Evolutionary conservation across 2,888 invertebrate genomes (phyloP).

Genomic region (Coleophora flavipennella): DNA sequence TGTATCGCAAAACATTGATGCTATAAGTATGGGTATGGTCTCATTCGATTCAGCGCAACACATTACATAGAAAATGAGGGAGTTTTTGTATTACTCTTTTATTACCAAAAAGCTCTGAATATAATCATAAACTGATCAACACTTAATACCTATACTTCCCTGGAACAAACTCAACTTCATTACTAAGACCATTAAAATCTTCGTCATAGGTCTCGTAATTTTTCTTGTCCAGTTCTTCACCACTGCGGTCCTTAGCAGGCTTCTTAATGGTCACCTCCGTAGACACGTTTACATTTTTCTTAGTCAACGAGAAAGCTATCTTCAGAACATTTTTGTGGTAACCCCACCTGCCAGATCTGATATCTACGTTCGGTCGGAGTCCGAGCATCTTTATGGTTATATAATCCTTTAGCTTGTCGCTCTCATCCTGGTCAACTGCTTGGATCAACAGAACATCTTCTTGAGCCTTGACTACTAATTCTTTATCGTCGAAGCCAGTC

Average conservation of each 20-base stretch:
- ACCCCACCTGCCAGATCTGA: conserved; percentile 42
- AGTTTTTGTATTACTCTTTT: too few species aligned
- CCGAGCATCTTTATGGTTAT: conserved; percentile 36
- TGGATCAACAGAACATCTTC: conserved; percentile 49
- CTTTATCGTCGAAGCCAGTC: conserved; percentile 40
- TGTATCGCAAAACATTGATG: too few species aligned
- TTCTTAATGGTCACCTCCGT: conserved; percentile 10
- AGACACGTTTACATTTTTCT: conserved; percentile 8
- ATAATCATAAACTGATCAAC: too few species aligned
- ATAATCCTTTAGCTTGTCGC: conserved; percentile 25
- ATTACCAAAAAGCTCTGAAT: too few species aligned
- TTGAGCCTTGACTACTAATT: conserved; percentile 50
- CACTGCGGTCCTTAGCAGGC: conserved; percentile 16
- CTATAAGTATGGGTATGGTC: too few species aligned
- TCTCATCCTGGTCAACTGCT: conserved; percentile 29
- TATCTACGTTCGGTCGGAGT: conserved; percentile 36
- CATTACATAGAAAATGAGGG: too few species aligned
- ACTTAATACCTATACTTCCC: conserved; percentile 24
- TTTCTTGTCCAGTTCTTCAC: conserved; percentile 36
- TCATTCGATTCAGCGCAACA: too few species aligned
- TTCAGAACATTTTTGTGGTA: conserved; percentile 34
- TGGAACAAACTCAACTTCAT: conserved; percentile 53
- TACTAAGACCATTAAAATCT: conserved; percentile 39
- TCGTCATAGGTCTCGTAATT: conserved; percentile 6
- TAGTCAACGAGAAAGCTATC: conserved; percentile 39